phyloP scores from a whole-genome alignment of 2,888 invertebrate species.

The Gastrophysa polygoni region DNA sequence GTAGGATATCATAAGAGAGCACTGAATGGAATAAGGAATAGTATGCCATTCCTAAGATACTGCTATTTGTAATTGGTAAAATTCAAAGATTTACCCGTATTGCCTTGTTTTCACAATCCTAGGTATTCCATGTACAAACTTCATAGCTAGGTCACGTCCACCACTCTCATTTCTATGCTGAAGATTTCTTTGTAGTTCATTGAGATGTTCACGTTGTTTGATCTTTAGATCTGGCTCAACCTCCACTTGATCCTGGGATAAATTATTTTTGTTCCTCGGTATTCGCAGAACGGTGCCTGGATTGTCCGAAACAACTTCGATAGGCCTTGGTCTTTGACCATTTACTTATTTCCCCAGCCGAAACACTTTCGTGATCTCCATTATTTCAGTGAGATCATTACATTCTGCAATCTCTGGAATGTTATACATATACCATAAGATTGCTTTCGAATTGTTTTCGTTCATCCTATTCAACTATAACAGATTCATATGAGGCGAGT shows the following conservation, averaged over 20 bases:
- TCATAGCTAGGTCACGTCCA: slow-evolving; percentile 6
- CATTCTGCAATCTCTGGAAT: slow-evolving; percentile 8
- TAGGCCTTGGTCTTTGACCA: slow-evolving; percentile 6
- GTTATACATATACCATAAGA: slow-evolving; percentile 6
- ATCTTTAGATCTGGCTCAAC: slow-evolving; percentile 9
- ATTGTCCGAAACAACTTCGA: slow-evolving; percentile 6
- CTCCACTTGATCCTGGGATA: slow-evolving; percentile 1
- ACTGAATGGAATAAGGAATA: too few species aligned
- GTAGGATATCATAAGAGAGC: too few species aligned
- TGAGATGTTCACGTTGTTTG: slow-evolving; percentile 9
- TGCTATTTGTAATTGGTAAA: too few species aligned
- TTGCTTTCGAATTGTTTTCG: slow-evolving; percentile 4
- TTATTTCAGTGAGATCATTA: slow-evolving; percentile 1
- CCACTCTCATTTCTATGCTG: slow-evolving; percentile 5
- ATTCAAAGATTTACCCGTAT: not conserved
- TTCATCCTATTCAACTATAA: slow-evolving; percentile 7
- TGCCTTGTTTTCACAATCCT: slow-evolving; percentile 7
- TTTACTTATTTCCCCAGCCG: slow-evolving; percentile 3
- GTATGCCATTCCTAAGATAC: too few species aligned
- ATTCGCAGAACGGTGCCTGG: slow-evolving; percentile 3
- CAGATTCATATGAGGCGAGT: slow-evolving; percentile 6
- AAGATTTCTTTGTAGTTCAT: slow-evolving; percentile 1
- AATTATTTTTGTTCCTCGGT: slow-evolving; percentile 1
- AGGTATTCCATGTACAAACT: slow-evolving; percentile 4
- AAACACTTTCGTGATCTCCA: slow-evolving; percentile 7